These are phyloP conservation scores for Hippopotamus amphibius DNA, from an alignment of 2,113 vertebrate genomes.

Conservation along the genomic window DNA sequence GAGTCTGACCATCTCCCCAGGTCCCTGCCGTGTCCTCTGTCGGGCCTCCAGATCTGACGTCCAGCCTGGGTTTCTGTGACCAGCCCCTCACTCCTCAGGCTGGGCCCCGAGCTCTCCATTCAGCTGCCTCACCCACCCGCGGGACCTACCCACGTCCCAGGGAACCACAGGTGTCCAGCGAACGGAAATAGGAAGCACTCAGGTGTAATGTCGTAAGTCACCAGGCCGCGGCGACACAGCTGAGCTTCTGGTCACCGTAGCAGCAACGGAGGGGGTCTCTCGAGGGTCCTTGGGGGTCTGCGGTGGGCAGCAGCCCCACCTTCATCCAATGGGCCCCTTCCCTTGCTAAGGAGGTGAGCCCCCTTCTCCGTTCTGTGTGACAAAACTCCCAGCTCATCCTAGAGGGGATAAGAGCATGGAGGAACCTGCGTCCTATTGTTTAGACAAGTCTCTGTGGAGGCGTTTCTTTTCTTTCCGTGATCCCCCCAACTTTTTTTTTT, in stretches of 20 bases:
- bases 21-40: not conserved
- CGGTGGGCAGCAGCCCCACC: too few relatives aligned
- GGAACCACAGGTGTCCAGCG: rapidly evolving
- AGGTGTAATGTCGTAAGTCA: rapidly evolving
- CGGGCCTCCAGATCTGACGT: rapidly evolving
- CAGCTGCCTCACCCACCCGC: not conserved
- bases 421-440: rapidly evolving
- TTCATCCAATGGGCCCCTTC: not conserved
- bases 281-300: not conserved
- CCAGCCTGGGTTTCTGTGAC: not conserved
- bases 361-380: not conserved
- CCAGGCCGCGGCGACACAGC: not conserved
- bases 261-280: rapidly evolving
- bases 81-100: not conserved
- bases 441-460: rapidly evolving
- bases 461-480: rapidly evolving
- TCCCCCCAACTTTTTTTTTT: not conserved
- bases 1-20: rapidly evolving
- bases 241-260: too few relatives aligned
- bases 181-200: rapidly evolving
- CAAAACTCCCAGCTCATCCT: not conserved
- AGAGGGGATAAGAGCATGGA: not conserved
- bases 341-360: rapidly evolving
- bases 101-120: not conserved
- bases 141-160: rapidly evolving